These are phyloP conservation scores for Prosapia bicincta DNA, from an alignment of 2,888 invertebrate species.

Conservation along the genomic window DNA sequence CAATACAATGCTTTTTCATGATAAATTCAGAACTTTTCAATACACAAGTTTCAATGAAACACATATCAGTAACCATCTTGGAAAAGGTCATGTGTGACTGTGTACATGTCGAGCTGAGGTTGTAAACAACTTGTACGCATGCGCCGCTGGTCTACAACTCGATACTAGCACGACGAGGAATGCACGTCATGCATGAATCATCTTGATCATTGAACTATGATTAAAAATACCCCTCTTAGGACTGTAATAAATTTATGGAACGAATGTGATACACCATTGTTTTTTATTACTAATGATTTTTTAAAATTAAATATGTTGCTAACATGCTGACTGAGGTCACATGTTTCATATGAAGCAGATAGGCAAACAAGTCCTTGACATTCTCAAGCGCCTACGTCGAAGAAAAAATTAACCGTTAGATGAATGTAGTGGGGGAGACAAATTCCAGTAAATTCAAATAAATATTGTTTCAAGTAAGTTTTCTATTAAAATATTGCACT, in stretches of 20 bases:
- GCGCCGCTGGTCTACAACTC: conserved; percentile 42
- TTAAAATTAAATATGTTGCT: not conserved
- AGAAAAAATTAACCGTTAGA: conserved; percentile 28
- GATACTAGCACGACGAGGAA: conserved; percentile 30
- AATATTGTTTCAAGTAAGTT: not conserved
- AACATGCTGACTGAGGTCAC: not conserved
- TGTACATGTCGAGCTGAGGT: conserved; percentile 40
- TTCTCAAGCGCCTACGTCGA: conserved; percentile 28
- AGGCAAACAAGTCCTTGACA: conserved; percentile 32
- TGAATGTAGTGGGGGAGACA: conserved; percentile 16
- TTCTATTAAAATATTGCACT: not conserved
- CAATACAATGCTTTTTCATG: not conserved
- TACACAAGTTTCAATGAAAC: conserved; percentile 37
- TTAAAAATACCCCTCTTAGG: conserved; percentile 3
- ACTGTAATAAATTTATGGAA: not conserved
- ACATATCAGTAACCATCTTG: conserved; percentile 42
- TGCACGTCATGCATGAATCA: conserved; percentile 39
- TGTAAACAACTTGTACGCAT: conserved; percentile 53
- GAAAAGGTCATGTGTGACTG: conserved; percentile 45
- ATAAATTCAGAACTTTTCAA: conserved; percentile 16
- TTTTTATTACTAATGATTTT: not conserved
- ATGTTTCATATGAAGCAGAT: conserved; percentile 21
- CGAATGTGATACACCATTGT: not conserved
- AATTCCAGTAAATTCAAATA: not conserved
- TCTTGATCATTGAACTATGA: conserved; percentile 34